Evolutionary conservation across 2,888 invertebrate species (phyloP), one percentile per base, ranked within the genome.

Genomic region (Acanthopleura granulata): DNA sequence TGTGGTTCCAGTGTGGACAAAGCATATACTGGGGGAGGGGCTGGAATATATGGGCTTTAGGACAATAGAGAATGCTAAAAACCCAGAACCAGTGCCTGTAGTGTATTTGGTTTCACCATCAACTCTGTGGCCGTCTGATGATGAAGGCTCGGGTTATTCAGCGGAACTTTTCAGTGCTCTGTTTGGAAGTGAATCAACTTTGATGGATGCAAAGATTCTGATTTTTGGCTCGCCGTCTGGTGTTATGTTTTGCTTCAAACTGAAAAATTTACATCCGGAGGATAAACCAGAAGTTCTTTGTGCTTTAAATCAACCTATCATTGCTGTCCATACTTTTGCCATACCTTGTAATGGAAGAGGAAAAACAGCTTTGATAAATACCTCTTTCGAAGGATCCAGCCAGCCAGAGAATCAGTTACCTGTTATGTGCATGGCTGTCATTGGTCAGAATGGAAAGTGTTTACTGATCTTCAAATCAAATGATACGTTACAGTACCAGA

Each of bases 371-470:
- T n/a, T n/a, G n/a, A 57, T 4, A n/a, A 12, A 18, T n/a, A 9
- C 12, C 22, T 18, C n/a, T 57, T 22, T 22, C 12, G 3, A 4
- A 18, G n/a, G n/a, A 18, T 57, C 57, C 57, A 57, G 57, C 57
- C 57, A 57, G 12, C 3, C 57, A 12, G 22, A 57, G 25, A 66
- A 15, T 6, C 22, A 66, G 29, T 25, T 27, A 66, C 18, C 27
- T 12, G 66, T 66, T 22, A 15, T 66, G 16, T 16, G 27, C 22
- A 12, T 57, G 57, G 66, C 66, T 27, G 25, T 66, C 22, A 27
- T 66, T 66, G 66, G 66, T 27, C 25, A 27, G 22, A 22, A 66
- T 66, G 66, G 66, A 25, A 66, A 66, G 29, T 66, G 66, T 27
- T 22, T 25, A 25, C 29, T 66, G 29, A 27, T 66, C 22, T 66